Base-by-base conservation (phyloP, 2,797 vertebrate genomes). In the Gobio occitaniae region DNA sequence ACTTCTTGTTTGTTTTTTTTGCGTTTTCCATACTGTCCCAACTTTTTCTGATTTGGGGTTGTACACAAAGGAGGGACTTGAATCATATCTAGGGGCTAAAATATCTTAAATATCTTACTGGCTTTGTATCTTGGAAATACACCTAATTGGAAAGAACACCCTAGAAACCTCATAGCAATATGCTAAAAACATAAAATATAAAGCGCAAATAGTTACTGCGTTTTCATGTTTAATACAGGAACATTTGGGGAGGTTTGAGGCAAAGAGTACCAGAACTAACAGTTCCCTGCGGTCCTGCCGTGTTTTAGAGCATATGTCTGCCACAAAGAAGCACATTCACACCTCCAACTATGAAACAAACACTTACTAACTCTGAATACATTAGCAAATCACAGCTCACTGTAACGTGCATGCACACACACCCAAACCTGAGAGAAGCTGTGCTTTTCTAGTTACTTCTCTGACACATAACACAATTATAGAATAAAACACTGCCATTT, bases 281-380 rank as follows among this genome's bases (percentile, higher is more conserved):
- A 77, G 25, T 81, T 86, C 72, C 74, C 59, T 84, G 61, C 2
- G 25, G 78, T 69, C 72, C 77, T 80, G 63, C 50, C 3, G 7
- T 74, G 50, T 48, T 70, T 54, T 61, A 36, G 82, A 84, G 75
- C 82, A 86, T 79, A 86, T 87, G 86, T 84, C 79, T 89, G 76
- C 70, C 47, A 81, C 66, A 84, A 84, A 83, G 38, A 71, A 50
- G 4, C 69, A 77, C 78, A 61, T 80, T 80, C 77, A 80, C 78
- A 87, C 80, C 68, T 83, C 63, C 25, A 68, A 48, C 32, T 65
- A 82, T 75, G 56, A 83, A 63, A 83, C 71, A 61, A 19, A 65
- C 54, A 65, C 70, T 76, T 25, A 29, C 36, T 68, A 63, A 41
- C 50, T 77, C 48, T 69, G 72, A 68, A 85, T 52, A 65, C 44